A percentile compares a stretch with the other conserved stretches of the same genome.
phyloP scores from a whole-genome alignment of 2,888 invertebrate genomes.

The Drosophila greeni region DNA sequence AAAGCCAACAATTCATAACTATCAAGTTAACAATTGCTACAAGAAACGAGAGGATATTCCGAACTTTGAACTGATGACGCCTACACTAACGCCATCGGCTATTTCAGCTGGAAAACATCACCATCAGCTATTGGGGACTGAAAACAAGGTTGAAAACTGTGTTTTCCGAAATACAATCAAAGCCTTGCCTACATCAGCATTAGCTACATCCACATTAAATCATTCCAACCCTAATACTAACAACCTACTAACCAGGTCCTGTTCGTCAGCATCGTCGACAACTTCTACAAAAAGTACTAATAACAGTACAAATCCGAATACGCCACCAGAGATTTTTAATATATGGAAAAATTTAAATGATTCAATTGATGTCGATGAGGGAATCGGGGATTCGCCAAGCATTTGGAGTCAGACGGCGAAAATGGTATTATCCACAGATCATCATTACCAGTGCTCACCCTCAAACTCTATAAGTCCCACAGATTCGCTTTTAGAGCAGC shows the following conservation, averaged over 20 bases:
- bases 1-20: slow-evolving; percentile 24
- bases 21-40: slow-evolving; percentile 39
- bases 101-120: slow-evolving; percentile 28
- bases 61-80: slow-evolving; percentile 14
- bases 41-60: slow-evolving; percentile 28
- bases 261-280: slow-evolving; percentile 83
- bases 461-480: slow-evolving; percentile 81
- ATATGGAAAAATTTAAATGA: slow-evolving; percentile 84
- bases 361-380: slow-evolving; percentile 90
- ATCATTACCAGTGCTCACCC: slow-evolving; percentile 70
- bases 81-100: background rate
- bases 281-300: slow-evolving; percentile 82
- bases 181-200: slow-evolving; percentile 31
- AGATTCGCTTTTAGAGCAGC: slow-evolving; percentile 81
- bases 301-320: slow-evolving; percentile 76
- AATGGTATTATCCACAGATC: slow-evolving; percentile 77
- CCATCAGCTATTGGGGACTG: slow-evolving; percentile 18
- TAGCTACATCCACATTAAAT: slow-evolving; percentile 6
- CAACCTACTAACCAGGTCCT: slow-evolving; percentile 79
- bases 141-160: slow-evolving; percentile 23
- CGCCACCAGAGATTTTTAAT: slow-evolving; percentile 84
- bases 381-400: slow-evolving; percentile 91
- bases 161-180: slow-evolving; percentile 47
- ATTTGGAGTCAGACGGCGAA: slow-evolving; percentile 82
- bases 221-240: slow-evolving; percentile 22